A percentile compares a stretch with the other conserved stretches of the same genome.
phyloP scores from a whole-genome alignment of 2,113 vertebrate species.

The Synchiropus splendidus region DNA sequence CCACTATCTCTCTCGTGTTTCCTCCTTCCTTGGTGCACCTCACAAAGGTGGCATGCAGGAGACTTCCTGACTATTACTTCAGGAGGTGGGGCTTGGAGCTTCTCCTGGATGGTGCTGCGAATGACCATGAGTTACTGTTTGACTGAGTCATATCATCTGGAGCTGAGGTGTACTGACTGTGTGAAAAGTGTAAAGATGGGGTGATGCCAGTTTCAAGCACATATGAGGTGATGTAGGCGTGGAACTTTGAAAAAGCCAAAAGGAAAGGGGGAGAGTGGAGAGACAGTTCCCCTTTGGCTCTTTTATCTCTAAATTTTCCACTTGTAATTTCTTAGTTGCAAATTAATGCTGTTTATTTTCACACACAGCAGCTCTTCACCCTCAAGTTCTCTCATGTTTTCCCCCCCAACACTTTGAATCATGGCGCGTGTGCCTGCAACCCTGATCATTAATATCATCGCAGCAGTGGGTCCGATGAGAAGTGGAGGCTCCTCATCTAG shows the following conservation, averaged over 20 bases:
- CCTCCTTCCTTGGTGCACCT: no score
- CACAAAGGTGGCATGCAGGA: no score
- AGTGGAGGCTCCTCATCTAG: slow-evolving; percentile 29
- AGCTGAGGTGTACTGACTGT: no score
- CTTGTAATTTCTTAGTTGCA: slow-evolving; percentile 63
- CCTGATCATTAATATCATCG: slow-evolving; percentile 18
- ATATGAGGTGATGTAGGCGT: slow-evolving; percentile 10
- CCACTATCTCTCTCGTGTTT: no score
- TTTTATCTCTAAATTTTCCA: slow-evolving; percentile 55
- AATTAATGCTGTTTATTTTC: slow-evolving; percentile 43
- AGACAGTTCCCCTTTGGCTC: slow-evolving; percentile 44
- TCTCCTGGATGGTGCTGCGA: no score
- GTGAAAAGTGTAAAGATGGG: no score
- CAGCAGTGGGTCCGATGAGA: slow-evolving; percentile 23
- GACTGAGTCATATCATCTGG: no score
- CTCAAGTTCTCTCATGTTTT: slow-evolving; percentile 5
- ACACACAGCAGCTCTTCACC: slow-evolving; percentile 6
- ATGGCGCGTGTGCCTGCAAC: slow-evolving; percentile 6
- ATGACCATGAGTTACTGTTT: no score
- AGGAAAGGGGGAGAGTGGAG: slow-evolving; percentile 7
- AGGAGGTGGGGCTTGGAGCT: no score
- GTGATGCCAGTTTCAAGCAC: slow-evolving; percentile 21
- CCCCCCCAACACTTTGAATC: slow-evolving; percentile 1
- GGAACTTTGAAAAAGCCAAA: slow-evolving; percentile 18
- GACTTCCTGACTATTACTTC: no score